Conservation (phyloP, 2,113 vertebrate genomes). For the Carassius gibelio region DNA sequence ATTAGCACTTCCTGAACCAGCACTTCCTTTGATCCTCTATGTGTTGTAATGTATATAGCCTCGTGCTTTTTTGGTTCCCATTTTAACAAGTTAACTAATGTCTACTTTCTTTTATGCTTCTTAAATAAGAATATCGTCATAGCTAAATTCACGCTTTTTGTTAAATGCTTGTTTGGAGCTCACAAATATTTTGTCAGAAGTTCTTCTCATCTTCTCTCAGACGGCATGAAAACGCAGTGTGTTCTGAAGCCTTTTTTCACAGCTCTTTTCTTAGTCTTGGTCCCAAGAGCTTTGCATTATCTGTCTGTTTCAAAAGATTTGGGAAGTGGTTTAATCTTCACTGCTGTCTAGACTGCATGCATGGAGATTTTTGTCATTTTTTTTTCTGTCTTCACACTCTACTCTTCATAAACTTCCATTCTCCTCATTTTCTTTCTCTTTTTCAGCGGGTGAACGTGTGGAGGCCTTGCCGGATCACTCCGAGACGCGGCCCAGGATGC, state of each 20-base stretch:
- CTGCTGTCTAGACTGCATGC: neutral
- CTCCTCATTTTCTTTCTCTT: neutral
- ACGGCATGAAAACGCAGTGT: slow-evolving; percentile 21
- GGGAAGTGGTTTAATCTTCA: slow-evolving; percentile 11
- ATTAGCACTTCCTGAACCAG: neutral
- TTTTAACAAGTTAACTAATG: neutral
- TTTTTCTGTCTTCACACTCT: too few species aligned
- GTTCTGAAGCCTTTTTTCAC: slow-evolving; percentile 36
- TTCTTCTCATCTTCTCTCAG: slow-evolving; percentile 36
- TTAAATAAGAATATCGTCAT: neutral
- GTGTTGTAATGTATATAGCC: neutral
- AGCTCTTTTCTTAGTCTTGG: slow-evolving; percentile 28
- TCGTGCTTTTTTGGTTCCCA: neutral
- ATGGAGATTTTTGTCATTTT: neutral
- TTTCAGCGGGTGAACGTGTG: slow-evolving; percentile 80
- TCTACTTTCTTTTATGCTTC: neutral
- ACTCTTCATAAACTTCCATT: neutral
- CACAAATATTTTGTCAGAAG: slow-evolving; percentile 46
- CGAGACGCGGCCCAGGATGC: slow-evolving; percentile 86
- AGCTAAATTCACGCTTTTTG: slow-evolving; percentile 38
- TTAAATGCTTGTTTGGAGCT: slow-evolving; percentile 37
- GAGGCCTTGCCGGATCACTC: slow-evolving; percentile 90
- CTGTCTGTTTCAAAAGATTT: slow-evolving; percentile 27
- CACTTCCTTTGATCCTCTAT: neutral
- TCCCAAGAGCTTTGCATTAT: slow-evolving; percentile 32